Base-by-base conservation (phyloP, 2,888 invertebrate species). In the Lycophotia porphyrea region DNA sequence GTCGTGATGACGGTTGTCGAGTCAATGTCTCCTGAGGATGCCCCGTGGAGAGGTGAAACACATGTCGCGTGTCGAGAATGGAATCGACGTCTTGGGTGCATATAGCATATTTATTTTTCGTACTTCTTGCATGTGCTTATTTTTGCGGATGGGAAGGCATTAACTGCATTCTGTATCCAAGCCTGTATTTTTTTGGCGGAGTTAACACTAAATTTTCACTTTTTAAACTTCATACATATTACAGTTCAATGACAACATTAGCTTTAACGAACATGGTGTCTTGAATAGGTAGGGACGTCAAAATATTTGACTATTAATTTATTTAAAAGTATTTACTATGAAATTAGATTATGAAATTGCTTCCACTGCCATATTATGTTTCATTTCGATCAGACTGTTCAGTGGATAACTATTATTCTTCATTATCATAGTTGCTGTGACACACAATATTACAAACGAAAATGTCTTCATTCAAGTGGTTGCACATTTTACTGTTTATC, bases 391-490 rank as follows among this genome's bases (percentile, higher is more conserved):
- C n/a, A 5, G 21, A 47, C 21, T 47, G 47, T 47, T 47, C 21
- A 47, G 47, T 21, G 21, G 21, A 47, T 47, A 52, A n/a, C n/a
- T 52, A 52, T 52, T 11, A n/a, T 24, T 8, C 18, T 66, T 24
- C 9, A 0, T 1, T n/a, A 36, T 11, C 18, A 8, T 24, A 13
- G 15, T 31, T 9, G 2, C 8, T 7, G 5, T 15, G n/a, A 31
- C 9, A 44, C 42, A 31, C n/a, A 70, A 13, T 8, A 61, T 1
- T 36, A 63, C 11, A 47, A 64, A 63, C 44, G 4, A 61, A 70
- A 61, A 27, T 71, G 71, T 24, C 65, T 39, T 18, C 31, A 31
- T 39, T 52, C 9, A 65, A 65, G 18, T 71, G 64, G 65, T 18
- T 71, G 24, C 52, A 71, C 21, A 5, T 52, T 65, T 31, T 71